Evolutionary conservation across 2,888 invertebrate species (phyloP).

Genomic region (Schizotus pectinicornis): DNA sequence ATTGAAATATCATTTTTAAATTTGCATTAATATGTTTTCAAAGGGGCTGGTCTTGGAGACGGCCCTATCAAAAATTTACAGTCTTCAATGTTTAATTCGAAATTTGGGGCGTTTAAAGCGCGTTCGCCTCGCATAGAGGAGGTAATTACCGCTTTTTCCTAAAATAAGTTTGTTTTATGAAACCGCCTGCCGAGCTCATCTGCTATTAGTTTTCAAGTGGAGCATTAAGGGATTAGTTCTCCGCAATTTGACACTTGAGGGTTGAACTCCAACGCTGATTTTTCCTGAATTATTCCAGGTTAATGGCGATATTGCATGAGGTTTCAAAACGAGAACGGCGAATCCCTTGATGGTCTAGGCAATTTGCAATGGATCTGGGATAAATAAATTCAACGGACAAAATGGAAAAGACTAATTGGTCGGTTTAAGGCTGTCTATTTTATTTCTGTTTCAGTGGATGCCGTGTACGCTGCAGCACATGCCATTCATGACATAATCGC

Average conservation of each 20-base stretch:
- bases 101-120: no score
- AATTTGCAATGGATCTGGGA: conserved; percentile 13
- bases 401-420: conserved; percentile 9
- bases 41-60: no score
- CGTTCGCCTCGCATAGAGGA: no score
- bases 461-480: conserved; percentile 77
- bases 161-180: neutral
- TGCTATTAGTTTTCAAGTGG: neutral
- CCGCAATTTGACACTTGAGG: neutral
- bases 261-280: no score
- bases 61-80: no score
- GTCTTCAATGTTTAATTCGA: no score
- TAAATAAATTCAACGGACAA: conserved; percentile 16
- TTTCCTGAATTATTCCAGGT: conserved; percentile 6
- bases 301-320: neutral
- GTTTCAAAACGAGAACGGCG: conserved; percentile 7
- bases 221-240: neutral
- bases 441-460: conserved; percentile 65
- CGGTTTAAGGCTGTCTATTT: neutral
- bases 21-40: no score
- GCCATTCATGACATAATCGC: conserved; percentile 69
- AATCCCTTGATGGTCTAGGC: conserved; percentile 8
- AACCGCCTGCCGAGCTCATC: neutral
- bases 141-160: no score
- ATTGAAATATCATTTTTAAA: neutral